phyloP scores from a whole-genome alignment of 2,888 invertebrate species.

The Cecidostiba fungosa region DNA sequence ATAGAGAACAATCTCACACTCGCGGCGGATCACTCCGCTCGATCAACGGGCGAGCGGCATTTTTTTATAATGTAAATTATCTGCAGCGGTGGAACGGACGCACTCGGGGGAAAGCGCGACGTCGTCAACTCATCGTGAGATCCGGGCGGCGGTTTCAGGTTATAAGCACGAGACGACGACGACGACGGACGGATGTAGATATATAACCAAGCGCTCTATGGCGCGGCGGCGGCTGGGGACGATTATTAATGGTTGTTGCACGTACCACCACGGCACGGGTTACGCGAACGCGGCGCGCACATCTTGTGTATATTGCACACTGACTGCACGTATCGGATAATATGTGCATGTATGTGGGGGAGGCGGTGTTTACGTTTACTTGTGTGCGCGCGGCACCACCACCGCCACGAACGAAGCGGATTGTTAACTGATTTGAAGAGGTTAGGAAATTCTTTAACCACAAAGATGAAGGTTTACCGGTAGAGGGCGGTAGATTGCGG shows the following conservation, averaged over 20 bases:
- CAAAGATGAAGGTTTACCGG: neutral
- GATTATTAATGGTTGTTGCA: neutral
- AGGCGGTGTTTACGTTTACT: slow-evolving; percentile 3
- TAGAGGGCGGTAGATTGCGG: neutral
- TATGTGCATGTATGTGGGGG: neutral
- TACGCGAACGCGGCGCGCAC: slow-evolving; percentile 17
- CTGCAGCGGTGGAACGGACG: neutral
- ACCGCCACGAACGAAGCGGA: slow-evolving; percentile 43
- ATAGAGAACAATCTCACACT: neutral
- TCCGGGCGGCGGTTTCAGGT: slow-evolving; percentile 34
- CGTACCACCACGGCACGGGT: neutral
- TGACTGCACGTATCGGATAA: neutral
- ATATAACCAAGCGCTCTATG: neutral
- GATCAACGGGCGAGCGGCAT: slow-evolving; percentile 42
- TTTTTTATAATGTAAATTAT: neutral
- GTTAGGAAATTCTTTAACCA: slow-evolving; percentile 39
- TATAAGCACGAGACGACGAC: slow-evolving; percentile 28
- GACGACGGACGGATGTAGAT: slow-evolving; percentile 12
- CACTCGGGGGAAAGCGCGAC: neutral
- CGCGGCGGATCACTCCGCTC: neutral
- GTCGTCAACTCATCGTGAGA: slow-evolving; percentile 55
- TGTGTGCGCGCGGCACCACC: slow-evolving; percentile 8
- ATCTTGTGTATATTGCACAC: neutral
- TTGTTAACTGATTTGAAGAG: neutral
- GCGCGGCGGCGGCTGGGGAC: neutral